Base-by-base conservation (phyloP, 2,888 invertebrate species). In the Lithophane semibrunnea region DNA sequence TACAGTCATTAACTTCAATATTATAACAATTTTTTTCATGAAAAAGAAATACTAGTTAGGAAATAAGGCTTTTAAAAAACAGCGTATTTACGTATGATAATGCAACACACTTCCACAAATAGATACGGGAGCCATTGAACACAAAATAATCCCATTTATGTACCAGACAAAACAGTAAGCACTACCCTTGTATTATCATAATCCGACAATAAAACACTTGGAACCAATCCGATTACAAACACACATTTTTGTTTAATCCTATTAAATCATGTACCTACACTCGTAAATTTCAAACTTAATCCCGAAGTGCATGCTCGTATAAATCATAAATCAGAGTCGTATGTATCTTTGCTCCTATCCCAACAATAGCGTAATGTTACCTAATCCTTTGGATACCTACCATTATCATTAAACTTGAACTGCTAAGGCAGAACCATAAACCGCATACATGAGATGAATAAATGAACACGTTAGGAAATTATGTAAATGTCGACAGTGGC, bases 191-290 rank as follows among this genome's bases (percentile, higher is more conserved):
- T 47, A 77, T 77, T 86, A 77, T 69, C 84, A 74, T 83, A 86
- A 88, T 86, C 88, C 77, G 29, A 73, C 76, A 60, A 73, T 80
- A 81, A 84, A 86, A 80, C 73, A 81, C 73, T 83, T 79, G 52
- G 61, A 75, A 71, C 71, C 77, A 78, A 88, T 86, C 81, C 81
- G 84, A 79, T 86, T 78, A 79, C 79, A 79, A 73, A 66, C 79
- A 81, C 71, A 88, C 77, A 83, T 79, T 83, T 86, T 80, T 81
- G 72, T 82, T 87, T 88, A 88, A 87, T 86, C 88, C 80, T 84
- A 80, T 86, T 86, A 77, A 72, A 79, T 64, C 77, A 86, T 42
- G 24, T 70, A 76, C 42, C 18, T n/a, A 69, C 52, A 70, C 37
- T 16, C 73, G 44, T 82, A 78, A 80, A 82, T 79, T 77, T 71